A percentile compares a stretch with the other conserved stretches of the same genome.
Evolutionary conservation across 2,113 vertebrate genomes (phyloP).

Genomic region (Alligator sinensis): DNA sequence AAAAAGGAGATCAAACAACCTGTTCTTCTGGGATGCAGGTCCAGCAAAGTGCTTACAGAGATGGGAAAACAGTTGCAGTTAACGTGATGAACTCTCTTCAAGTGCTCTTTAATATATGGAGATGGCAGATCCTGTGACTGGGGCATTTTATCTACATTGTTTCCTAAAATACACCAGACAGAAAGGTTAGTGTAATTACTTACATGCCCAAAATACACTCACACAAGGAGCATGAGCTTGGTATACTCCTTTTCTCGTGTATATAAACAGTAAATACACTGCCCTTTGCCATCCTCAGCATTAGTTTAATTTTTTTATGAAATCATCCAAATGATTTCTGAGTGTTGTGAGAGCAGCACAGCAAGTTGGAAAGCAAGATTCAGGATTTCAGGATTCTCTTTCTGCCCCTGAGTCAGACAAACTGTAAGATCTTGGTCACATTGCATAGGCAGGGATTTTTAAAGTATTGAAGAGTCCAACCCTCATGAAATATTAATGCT

Average conservation of each 20-base stretch:
- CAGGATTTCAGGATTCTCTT: too few species aligned
- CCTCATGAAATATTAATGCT: not conserved
- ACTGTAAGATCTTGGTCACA: too few species aligned
- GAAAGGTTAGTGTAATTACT: not conserved
- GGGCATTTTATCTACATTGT: not conserved
- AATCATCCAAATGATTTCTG: too few species aligned
- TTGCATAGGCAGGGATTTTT: too few species aligned
- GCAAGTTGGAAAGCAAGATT: too few species aligned
- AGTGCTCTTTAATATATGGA: not conserved
- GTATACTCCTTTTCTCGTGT: not conserved
- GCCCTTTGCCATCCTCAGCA: too few species aligned
- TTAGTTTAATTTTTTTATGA: too few species aligned
- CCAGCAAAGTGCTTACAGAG: conserved; percentile 3
- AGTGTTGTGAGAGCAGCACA: too few species aligned
- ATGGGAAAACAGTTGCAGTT: conserved; percentile 3
- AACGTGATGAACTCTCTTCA: not conserved
- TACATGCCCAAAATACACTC: not conserved
- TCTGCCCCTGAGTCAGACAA: too few species aligned
- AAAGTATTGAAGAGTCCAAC: not conserved
- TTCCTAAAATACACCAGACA: not conserved
- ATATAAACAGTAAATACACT: not conserved
- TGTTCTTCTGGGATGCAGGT: conserved; percentile 41
- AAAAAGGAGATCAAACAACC: conserved; percentile 42
- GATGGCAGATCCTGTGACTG: not conserved
- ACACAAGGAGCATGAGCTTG: not conserved